Evolutionary conservation across 1,140 invertebrate species (phyloP).

Genomic region (Streblospio benedicti): DNA sequence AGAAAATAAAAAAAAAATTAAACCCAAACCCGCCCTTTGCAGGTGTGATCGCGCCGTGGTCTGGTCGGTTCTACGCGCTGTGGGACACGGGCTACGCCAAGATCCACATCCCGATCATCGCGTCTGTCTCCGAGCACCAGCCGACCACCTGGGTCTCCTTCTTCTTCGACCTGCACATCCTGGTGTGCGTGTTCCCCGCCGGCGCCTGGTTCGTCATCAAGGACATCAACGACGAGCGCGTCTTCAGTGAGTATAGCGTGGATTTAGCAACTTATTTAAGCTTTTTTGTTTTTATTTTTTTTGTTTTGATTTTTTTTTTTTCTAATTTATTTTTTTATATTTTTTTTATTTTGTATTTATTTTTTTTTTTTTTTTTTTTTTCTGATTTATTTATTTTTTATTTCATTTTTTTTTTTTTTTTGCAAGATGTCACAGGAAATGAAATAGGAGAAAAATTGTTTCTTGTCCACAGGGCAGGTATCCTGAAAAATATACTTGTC

Average conservation of each 20-base stretch:
- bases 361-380: background rate
- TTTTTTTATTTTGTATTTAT: background rate
- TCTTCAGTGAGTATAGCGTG: slow-evolving; percentile 72
- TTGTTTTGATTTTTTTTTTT: background rate
- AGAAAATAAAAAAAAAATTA: too few species aligned
- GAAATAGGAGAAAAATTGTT: too few species aligned
- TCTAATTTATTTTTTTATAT: background rate
- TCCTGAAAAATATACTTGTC: too few species aligned
- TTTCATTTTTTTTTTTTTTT: too few species aligned
- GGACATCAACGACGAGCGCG: slow-evolving; percentile 92
- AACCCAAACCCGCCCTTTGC: too few species aligned
- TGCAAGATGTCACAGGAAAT: too few species aligned
- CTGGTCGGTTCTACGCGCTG: slow-evolving; percentile 96
- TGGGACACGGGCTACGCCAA: slow-evolving; percentile 99
- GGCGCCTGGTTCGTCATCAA: slow-evolving; percentile 99
- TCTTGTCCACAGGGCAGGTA: too few species aligned
- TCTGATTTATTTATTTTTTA: too few species aligned
- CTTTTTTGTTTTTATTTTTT: slow-evolving; percentile 12
- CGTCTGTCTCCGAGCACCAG: slow-evolving; percentile 98
- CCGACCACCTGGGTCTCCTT: slow-evolving; percentile 97
- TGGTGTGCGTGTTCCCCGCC: slow-evolving; percentile 92
- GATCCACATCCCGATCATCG: slow-evolving; percentile 99
- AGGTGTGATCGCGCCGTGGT: slow-evolving; percentile 87
- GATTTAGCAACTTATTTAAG: slow-evolving; percentile 4
- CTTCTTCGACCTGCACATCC: slow-evolving; percentile 98